Conservation (phyloP, 2,113 vertebrate genomes). For the Crotalus tigris region DNA sequence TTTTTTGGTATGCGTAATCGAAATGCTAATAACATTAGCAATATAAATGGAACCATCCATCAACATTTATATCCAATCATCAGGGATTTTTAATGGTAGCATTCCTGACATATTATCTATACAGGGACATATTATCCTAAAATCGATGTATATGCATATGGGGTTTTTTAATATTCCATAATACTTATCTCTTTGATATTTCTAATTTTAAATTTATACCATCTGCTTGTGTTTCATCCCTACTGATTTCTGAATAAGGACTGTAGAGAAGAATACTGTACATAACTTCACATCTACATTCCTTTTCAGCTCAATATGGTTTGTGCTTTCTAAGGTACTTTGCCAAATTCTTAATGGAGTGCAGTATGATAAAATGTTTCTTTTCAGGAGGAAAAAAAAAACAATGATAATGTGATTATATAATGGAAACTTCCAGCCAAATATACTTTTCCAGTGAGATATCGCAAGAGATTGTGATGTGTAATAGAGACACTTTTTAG, state of each 20-base stretch:
- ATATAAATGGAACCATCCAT: not conserved
- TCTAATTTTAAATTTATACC: not conserved
- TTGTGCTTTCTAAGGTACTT: constrained; percentile 7
- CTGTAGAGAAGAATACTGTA: not conserved
- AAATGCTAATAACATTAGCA: constrained; percentile 2
- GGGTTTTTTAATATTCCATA: not conserved
- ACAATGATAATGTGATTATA: not conserved
- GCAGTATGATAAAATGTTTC: not conserved
- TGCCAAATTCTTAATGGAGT: constrained; percentile 3
- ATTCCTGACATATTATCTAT: not conserved
- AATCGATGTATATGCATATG: not conserved
- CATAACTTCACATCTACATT: not conserved
- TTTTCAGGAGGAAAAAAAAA: not conserved
- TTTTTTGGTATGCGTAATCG: not conserved
- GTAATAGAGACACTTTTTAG: not conserved
- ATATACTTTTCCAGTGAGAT: not conserved
- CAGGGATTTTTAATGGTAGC: not conserved
- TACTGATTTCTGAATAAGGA: constrained; percentile 13
- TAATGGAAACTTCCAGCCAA: not conserved
- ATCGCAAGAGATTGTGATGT: not conserved
- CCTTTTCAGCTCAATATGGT: not conserved
- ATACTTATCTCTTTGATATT: not conserved
- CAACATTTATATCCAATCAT: not conserved
- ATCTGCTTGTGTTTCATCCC: not conserved
- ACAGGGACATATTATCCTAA: not conserved